These are phyloP conservation scores for Acanthisitta chloris DNA, from an alignment of 2,113 vertebrate species.

Conservation along the genomic window DNA sequence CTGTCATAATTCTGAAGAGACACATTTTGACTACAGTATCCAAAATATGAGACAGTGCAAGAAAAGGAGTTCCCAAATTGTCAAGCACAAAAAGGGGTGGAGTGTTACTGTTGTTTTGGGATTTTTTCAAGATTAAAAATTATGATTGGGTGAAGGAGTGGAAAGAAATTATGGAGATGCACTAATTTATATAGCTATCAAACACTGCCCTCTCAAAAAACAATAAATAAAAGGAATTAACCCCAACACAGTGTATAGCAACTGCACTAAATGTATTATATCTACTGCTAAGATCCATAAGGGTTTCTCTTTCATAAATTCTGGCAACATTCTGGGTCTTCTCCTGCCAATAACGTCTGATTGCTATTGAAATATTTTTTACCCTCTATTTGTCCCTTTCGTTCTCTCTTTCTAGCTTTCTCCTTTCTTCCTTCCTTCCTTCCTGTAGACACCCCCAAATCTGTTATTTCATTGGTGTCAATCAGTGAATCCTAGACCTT, in stretches of 20 bases:
- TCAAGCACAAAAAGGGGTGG: background rate
- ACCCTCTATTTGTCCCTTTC: background rate
- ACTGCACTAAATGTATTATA: background rate
- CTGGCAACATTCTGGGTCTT: background rate
- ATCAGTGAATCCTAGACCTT: background rate
- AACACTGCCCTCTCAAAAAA: background rate
- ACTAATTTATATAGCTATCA: background rate
- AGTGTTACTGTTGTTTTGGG: background rate
- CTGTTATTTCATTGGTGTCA: background rate
- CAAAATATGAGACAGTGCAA: background rate
- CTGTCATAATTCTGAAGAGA: background rate
- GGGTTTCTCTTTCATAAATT: background rate
- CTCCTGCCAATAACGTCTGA: background rate
- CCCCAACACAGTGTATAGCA: background rate
- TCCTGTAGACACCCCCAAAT: background rate
- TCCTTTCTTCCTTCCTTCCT: background rate
- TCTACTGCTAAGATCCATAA: background rate
- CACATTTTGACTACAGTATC: background rate
- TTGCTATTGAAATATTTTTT: background rate
- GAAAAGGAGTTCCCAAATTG: background rate
- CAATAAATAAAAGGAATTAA: background rate
- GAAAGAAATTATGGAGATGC: background rate
- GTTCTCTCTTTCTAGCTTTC: background rate
- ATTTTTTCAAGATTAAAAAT: background rate
- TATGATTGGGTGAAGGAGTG: background rate